Percentiles rank a stretch among this genome's conserved stretches.
These are phyloP conservation scores for Myopa testacea DNA, from an alignment of 2,888 invertebrate genomes.

Conservation along the genomic window DNA sequence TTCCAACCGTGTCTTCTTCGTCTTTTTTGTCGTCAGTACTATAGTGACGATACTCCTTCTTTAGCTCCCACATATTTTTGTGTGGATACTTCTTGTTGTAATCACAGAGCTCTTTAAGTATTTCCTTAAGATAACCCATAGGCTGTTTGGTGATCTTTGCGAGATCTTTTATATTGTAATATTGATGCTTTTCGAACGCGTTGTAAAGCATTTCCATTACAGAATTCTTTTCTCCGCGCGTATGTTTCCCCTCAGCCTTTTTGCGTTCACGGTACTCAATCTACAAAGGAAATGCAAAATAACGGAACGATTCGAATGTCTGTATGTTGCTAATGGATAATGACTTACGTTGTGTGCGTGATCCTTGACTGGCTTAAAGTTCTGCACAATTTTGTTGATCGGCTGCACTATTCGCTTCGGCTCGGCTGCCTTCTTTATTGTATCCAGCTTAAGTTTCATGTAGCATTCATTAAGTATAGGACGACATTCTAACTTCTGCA, in stretches of 20 bases:
- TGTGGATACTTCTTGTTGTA: conserved; percentile 99
- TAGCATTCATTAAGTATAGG: conserved; percentile 90
- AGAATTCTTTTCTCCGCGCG: conserved; percentile 94
- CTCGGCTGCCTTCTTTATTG: conserved; percentile 87
- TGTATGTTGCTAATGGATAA: conserved; percentile 65
- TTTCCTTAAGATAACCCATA: conserved; percentile 96
- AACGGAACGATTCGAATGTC: background rate
- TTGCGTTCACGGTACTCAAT: conserved; percentile 90
- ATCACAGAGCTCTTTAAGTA: conserved; percentile 96
- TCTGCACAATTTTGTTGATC: conserved; percentile 86
- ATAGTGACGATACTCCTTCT: conserved; percentile 98
- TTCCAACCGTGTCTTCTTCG: conserved; percentile 64
- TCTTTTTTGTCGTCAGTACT: conserved; percentile 78
- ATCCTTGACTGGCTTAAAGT: conserved; percentile 92
- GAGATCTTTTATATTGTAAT: conserved; percentile 97
- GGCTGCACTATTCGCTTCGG: conserved; percentile 89
- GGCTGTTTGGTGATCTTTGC: conserved; percentile 95
- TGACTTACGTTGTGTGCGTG: conserved; percentile 89
- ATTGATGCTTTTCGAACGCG: conserved; percentile 99
- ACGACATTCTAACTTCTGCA: conserved; percentile 94
- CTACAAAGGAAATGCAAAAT: conserved; percentile 69
- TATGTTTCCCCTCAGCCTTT: conserved; percentile 95
- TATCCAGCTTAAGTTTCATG: conserved; percentile 89
- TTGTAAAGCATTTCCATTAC: conserved; percentile 96
- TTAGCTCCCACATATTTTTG: conserved; percentile 99